Evolutionary conservation across 2,113 vertebrate genomes (phyloP).

Genomic region (Okapia johnstoni): DNA sequence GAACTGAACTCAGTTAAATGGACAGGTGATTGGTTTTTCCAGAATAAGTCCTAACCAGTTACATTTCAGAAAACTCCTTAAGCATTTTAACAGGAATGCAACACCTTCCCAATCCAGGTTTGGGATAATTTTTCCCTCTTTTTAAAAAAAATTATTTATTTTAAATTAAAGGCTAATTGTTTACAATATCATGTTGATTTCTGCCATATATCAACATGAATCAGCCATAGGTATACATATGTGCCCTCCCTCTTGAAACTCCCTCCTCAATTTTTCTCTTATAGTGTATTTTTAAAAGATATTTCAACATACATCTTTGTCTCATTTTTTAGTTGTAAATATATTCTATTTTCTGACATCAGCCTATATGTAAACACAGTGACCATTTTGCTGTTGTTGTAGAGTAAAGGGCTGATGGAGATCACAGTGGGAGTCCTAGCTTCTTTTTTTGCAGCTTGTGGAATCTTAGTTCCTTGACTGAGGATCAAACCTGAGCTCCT

Average conservation of each 20-base stretch:
- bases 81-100: background rate
- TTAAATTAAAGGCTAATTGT: background rate
- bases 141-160: background rate
- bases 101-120: background rate
- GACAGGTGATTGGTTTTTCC: background rate
- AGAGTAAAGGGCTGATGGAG: background rate
- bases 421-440: background rate
- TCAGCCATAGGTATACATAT: background rate
- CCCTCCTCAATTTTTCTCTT: background rate
- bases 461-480: background rate
- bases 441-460: background rate
- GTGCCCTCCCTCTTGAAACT: background rate
- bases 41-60: background rate
- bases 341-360: background rate
- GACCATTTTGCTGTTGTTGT: background rate
- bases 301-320: background rate
- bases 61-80: background rate
- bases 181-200: background rate
- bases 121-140: background rate
- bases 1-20: background rate
- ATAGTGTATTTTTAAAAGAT: background rate
- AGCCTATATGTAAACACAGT: background rate
- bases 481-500: background rate
- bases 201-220: background rate
- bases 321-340: background rate